These are phyloP conservation scores for Epistrophe eligans DNA, from an alignment of 2,888 invertebrate species.

Conservation along the genomic window DNA sequence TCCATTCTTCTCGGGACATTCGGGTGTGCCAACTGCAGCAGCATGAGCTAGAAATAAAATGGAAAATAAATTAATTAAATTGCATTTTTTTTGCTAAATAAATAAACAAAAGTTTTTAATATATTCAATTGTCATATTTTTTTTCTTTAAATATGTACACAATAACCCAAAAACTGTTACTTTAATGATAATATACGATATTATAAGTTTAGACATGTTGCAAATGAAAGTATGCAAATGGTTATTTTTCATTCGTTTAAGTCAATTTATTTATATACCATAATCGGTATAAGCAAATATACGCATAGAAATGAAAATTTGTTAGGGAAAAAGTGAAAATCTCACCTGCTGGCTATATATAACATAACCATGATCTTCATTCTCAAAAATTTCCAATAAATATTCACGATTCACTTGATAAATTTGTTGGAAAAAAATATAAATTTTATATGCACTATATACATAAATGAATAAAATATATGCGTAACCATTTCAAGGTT, in stretches of 20 bases:
- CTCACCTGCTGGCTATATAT: conserved; percentile 7
- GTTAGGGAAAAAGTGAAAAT: conserved; percentile 64
- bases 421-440: conserved; percentile 1
- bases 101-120: conserved; percentile 31
- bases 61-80: conserved; percentile 40
- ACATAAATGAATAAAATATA: conserved; percentile 1
- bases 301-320: conserved; percentile 48
- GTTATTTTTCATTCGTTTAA: conserved; percentile 13
- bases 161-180: conserved; percentile 10
- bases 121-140: conserved; percentile 46
- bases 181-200: neutral
- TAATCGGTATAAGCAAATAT: conserved; percentile 14
- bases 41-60: conserved; percentile 85
- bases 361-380: conserved; percentile 55
- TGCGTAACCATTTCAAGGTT: conserved; percentile 50
- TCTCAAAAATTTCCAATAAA: conserved; percentile 21
- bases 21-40: conserved; percentile 87
- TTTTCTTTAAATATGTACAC: neutral
- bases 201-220: conserved; percentile 3
- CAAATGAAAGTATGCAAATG: conserved; percentile 49
- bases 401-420: conserved; percentile 32
- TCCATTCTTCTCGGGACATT: conserved; percentile 92
- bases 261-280: conserved; percentile 47
- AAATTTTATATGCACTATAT: conserved; percentile 3
- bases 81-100: conserved; percentile 1